These are phyloP conservation scores for Bergia sp. DNA, from an alignment of 92 coral and sea anemone genomes.

Conservation along the genomic window DNA sequence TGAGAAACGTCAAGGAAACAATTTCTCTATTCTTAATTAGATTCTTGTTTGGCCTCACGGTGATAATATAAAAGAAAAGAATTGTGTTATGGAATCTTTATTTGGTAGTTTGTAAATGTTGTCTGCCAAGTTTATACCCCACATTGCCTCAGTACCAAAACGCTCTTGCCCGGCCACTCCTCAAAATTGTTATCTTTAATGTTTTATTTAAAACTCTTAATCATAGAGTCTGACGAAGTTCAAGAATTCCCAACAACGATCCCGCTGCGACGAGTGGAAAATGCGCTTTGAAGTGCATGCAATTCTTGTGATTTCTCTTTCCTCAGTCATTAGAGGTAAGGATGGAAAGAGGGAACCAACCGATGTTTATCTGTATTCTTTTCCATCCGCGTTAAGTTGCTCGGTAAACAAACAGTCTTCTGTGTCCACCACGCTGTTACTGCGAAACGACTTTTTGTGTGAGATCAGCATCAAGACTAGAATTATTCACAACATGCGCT, in stretches of 20 bases:
- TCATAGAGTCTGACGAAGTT: not conserved
- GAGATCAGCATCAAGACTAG: too few species aligned
- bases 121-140: not conserved
- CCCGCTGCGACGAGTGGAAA: not conserved
- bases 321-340: slow-evolving; percentile 20
- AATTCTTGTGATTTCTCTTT: not conserved
- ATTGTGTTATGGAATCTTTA: not conserved
- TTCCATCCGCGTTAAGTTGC: not conserved
- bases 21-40: not conserved
- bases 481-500: too few species aligned
- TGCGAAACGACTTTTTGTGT: not conserved
- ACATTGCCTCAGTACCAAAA: not conserved
- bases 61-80: not conserved
- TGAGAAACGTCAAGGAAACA: not conserved
- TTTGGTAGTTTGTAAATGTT: not conserved
- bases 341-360: not conserved
- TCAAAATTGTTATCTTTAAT: not conserved
- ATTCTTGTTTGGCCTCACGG: not conserved
- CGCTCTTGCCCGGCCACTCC: not conserved
- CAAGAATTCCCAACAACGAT: not conserved
- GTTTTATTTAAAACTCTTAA: not conserved
- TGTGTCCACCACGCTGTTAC: not conserved
- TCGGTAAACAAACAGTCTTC: not conserved
- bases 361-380: not conserved
- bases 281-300: not conserved